Conservation (phyloP, 2,113 vertebrate species). For the Cisticola juncidis region DNA sequence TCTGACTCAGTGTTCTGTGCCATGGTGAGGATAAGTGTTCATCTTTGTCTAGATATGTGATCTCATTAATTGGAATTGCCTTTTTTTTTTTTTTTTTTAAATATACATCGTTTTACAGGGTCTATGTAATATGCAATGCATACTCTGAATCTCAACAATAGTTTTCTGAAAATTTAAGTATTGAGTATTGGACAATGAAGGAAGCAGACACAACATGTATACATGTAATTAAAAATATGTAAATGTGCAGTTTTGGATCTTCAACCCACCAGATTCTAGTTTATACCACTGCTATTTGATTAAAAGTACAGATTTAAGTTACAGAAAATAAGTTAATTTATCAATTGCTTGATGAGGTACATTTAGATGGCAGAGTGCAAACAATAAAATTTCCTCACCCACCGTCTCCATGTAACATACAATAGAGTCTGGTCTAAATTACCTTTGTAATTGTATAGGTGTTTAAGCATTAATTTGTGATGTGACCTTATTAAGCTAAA, state of each 20-base stretch:
- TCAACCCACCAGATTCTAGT: background rate
- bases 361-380: background rate
- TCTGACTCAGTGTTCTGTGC: background rate
- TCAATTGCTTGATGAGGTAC: background rate
- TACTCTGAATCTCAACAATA: background rate
- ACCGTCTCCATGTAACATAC: background rate
- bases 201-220: background rate
- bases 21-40: background rate
- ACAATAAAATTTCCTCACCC: background rate
- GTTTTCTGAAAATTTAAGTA: background rate
- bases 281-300: background rate
- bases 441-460: background rate
- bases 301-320: background rate
- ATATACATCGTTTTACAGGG: background rate
- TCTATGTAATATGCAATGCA: fast-evolving
- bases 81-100: background rate
- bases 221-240: background rate
- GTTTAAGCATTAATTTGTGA: background rate
- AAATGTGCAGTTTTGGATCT: background rate
- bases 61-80: background rate
- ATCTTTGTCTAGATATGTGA: background rate
- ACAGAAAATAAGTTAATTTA: background rate
- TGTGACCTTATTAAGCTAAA: background rate
- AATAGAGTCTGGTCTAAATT: background rate
- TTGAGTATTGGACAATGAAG: background rate